These are phyloP conservation scores for Axinella damicornis DNA, from an alignment of 37 sponge, comb jelly and placozoan genomes.

Conservation along the genomic window DNA sequence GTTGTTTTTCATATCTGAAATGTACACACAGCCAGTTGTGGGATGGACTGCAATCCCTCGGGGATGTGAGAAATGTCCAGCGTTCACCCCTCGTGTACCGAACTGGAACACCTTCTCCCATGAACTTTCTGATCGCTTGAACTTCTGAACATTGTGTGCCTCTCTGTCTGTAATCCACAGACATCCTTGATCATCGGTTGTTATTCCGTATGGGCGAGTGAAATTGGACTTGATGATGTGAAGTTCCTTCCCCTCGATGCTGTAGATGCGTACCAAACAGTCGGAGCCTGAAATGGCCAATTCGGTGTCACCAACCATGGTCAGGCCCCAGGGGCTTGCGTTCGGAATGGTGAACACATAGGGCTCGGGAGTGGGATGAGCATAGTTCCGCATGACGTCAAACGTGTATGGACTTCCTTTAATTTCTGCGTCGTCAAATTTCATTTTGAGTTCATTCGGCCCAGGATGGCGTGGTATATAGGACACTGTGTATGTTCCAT, in stretches of 20 bases:
- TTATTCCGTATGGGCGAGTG: constrained; percentile 58
- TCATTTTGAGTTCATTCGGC: neutral
- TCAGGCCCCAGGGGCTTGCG: constrained; percentile 61
- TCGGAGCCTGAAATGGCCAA: constrained; percentile 63
- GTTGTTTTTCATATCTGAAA: constrained; percentile 79
- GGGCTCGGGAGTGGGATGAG: constrained; percentile 29
- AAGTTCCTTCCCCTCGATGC: constrained; percentile 16
- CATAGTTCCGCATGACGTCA: constrained; percentile 45
- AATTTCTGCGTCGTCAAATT: constrained; percentile 15
- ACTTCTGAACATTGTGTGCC: constrained; percentile 72
- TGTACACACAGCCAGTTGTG: constrained; percentile 49
- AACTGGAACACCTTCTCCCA: constrained; percentile 58
- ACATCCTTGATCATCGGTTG: constrained; percentile 22
- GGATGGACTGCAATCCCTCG: constrained; percentile 65
- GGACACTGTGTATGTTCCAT: constrained; percentile 52
- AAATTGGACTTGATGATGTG: constrained; percentile 40
- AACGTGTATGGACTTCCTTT: constrained; percentile 46
- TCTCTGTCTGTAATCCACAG: constrained; percentile 74
- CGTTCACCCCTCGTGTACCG: constrained; percentile 34
- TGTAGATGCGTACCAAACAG: constrained; percentile 30
- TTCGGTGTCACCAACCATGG: constrained; percentile 40
- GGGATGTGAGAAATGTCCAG: constrained; percentile 66
- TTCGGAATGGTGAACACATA: constrained; percentile 29
- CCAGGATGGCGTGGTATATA: constrained; percentile 44
- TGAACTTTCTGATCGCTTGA: neutral